Evolutionary conservation across 2,888 invertebrate genomes (phyloP), one percentile per base, ranked within the genome.

Genomic region (Megastigmus dorsalis): DNA sequence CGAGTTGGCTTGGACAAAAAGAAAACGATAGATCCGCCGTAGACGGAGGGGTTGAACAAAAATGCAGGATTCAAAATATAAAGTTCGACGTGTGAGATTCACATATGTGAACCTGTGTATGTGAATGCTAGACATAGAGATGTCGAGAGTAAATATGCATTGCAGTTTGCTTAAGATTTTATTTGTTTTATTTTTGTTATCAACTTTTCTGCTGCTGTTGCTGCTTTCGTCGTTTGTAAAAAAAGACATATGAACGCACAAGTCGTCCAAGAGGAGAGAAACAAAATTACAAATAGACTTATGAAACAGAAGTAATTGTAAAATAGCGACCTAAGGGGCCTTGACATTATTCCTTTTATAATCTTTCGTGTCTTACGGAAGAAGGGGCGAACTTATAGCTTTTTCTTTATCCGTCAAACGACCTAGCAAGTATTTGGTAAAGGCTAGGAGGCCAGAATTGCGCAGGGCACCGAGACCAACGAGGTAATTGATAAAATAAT

Each of bases 361-460:
- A 63, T 63, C 38, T 60, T 55, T 59, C 33, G 57, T 43, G 43
- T 63, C 55, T 66, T 66, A 70, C 55, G 33, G 71, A 76, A 52
- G 67, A 69, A 69, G 67, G 70, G 82, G 82, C 84, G 82, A 84
- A 84, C 82, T 80, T 79, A 83, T 79, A 76, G 80, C 84, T 83
- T 73, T 76, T 70, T 76, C 67, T 70, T 71, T 81, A 80, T 77
- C 81, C 82, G 82, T 82, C 82, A 83, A 85, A 84, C 84, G 82
- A 85, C 84, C 84, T 84, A 86, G 83, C 82, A 84, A 78, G 84
- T 84, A 86, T 87, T 87, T 87, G 86, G 86, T 87, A 83, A 84
- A 71, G 73, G 76, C 76, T 76, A 76, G 76, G 74, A 82, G 84
- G 86, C 85, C 86, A 85, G 87, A 86, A 84, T 86, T 87, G 87